Evolutionary conservation across 1,140 invertebrate genomes (phyloP), one percentile per base, ranked within the genome.

Genomic region (Aporrectodea caliginosa): DNA sequence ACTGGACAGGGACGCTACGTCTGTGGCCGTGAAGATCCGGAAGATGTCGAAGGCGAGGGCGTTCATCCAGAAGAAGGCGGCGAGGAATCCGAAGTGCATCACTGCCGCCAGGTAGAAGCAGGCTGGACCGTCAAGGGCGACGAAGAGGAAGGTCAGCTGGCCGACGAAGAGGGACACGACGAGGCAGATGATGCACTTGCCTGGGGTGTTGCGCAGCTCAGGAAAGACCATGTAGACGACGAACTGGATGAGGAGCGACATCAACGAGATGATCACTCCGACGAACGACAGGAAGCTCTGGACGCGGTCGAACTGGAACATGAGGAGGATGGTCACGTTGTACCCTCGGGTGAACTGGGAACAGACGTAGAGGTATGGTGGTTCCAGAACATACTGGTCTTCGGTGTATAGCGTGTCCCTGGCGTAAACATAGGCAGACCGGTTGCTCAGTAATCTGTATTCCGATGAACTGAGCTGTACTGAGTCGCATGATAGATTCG

Each of bases 1-100:
- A 16, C 80, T 74, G 73, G 72, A 16, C 78, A 35, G 33, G 35
- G 68, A 16, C 34, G 30, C 29, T 27, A 35, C n/a, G 0, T 31
- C 30, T 14, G 91, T 81, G 12, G 84, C 82, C 31, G 27, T 72
- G 85, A 90, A 90, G 1, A 94, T 96, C 33, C 89, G 85, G 85
- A 89, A 91, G 2, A 91, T 88, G 81, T 91, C 91, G 83, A 90
- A 90, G 0, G 91, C 88, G 83, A 91, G 88, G 0, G 89, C 87
- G 70, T 90, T 88, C 89, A 90, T 91, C 91, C 91, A 91, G 73
- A 89, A 88, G 83, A 91, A 91, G 0, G 90, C 86, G 0, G 88
- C 85, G 78, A 91, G 84, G 82, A 90, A 91, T 70, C 84, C 81
- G 84, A 90, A 91, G 79, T 90, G 90, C 31, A 89, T 90, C 16